These are phyloP conservation scores for Autographa pulchrina DNA, from an alignment of 2,888 invertebrate genomes.

Conservation along the genomic window DNA sequence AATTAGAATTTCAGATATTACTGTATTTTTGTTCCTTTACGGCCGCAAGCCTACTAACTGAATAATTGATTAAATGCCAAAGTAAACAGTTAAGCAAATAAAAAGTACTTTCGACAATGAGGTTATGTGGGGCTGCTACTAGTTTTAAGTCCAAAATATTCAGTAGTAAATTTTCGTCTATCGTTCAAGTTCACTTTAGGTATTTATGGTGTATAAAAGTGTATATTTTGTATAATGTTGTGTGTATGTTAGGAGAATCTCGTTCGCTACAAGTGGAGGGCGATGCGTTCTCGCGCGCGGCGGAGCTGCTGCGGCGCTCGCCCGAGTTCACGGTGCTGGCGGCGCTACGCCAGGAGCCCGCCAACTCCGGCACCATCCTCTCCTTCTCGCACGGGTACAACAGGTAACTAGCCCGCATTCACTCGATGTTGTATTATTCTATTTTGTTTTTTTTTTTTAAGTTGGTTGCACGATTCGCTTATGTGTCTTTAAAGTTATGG, in stretches of 20 bases:
- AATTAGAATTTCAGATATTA: background rate
- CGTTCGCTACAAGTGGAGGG: slow-evolving; percentile 93
- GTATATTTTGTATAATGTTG: background rate
- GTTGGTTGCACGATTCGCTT: slow-evolving; percentile 50
- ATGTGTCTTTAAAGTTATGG: slow-evolving; percentile 18
- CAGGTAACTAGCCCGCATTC: slow-evolving; percentile 84
- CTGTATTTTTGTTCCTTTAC: background rate
- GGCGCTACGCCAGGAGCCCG: slow-evolving; percentile 93
- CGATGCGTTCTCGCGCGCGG: slow-evolving; percentile 91
- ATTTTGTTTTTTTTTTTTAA: slow-evolving; percentile 21
- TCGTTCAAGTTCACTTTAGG: too few relatives aligned
- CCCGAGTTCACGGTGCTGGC: slow-evolving; percentile 95
- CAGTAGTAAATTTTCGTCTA: background rate
- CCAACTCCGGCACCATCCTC: slow-evolving; percentile 95
- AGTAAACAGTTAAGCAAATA: background rate
- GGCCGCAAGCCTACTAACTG: background rate
- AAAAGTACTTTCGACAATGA: background rate
- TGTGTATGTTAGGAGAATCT: slow-evolving; percentile 90
- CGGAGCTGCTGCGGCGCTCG: slow-evolving; percentile 91
- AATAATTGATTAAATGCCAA: slow-evolving; percentile 4
- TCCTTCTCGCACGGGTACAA: slow-evolving; percentile 95
- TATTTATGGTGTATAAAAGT: too few relatives aligned
- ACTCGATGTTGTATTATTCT: slow-evolving; percentile 41
- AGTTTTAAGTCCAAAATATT: background rate
- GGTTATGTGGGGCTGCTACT: background rate